Base-by-base conservation (phyloP, 1,140 invertebrate genomes). In the Homarus americanus region DNA sequence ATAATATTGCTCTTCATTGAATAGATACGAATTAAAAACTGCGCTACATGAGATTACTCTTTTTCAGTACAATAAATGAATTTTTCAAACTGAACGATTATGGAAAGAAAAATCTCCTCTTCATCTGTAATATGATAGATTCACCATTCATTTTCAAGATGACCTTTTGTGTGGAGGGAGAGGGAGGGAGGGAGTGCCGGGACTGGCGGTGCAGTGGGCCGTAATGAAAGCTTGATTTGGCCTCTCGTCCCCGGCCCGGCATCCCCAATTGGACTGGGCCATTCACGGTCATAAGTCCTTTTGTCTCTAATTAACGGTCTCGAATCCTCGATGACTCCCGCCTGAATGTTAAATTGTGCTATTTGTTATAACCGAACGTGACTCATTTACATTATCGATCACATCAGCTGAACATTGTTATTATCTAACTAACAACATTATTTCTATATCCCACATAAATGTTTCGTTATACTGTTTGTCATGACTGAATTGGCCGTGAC, bases 271-370 rank as follows among this genome's bases (percentile, higher is more conserved):
- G 63, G 63, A 32, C 28, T 32, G n/a, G 28, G n/a, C 63, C 63
- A 69, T 69, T 69, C 63, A 69, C n/a, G 24, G 24, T 20, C 63
- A 69, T 69, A 69, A 69, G 63, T 28, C 63, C 63, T 69, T 28
- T 69, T 28, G 63, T 69, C 63, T 69, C n/a, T 69, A 69, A 69
- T 69, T 69, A 69, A 69, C n/a, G 63, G 63, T 28, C n/a, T 69
- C 63, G n/a, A 69, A 69, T 69, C 63, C n/a, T 69, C 9, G 63
- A 32, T 69, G 63, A 69, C 28, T 69, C 24, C 63, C 63, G 63
- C 7, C n/a, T 69, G 4, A n/a, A 32, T 69, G 63, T 28, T 69
- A 28, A 69, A 69, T 32, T 69, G 4, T 32, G n/a, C 63, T 69
- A 20, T 58, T 58, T 58, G 53, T n/a, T n/a, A n/a, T n/a, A n/a